Percentiles rank a stretch among this genome's conserved stretches.
Conservation (phyloP, 2,888 invertebrate genomes). For the Cordilura impudica region DNA sequence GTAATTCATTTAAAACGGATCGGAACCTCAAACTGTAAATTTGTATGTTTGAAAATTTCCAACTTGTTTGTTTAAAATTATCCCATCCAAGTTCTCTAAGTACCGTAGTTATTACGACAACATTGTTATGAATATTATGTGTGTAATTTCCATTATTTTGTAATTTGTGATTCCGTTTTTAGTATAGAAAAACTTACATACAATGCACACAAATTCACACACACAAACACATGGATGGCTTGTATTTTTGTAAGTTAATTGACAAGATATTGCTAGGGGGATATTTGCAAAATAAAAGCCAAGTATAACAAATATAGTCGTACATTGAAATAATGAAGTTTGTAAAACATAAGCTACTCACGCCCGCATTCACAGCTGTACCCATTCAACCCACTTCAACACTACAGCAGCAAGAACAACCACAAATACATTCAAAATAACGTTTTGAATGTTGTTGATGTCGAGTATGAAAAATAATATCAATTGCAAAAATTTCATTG, state of each 20-base stretch:
- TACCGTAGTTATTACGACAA: too few relatives aligned
- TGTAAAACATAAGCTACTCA: not conserved
- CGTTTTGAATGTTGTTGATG: conserved; percentile 11
- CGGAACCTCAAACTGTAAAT: too few relatives aligned
- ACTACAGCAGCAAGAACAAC: too few relatives aligned
- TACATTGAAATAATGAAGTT: not conserved
- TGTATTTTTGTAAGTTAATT: conserved; percentile 50
- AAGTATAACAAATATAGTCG: conserved; percentile 23
- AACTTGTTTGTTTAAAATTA: too few relatives aligned
- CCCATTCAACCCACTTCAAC: not conserved
- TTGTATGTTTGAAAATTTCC: too few relatives aligned
- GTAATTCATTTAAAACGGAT: too few relatives aligned
- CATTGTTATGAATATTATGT: too few relatives aligned
- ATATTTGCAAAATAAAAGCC: conserved; percentile 38
- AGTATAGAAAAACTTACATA: not conserved
- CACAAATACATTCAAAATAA: too few relatives aligned
- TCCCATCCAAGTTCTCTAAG: too few relatives aligned
- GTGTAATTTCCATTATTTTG: too few relatives aligned
- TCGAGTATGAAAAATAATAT: conserved; percentile 57
- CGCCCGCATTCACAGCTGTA: not conserved
- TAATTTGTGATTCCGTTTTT: not conserved
- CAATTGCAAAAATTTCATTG: conserved; percentile 61
- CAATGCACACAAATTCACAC: not conserved
- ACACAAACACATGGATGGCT: not conserved
- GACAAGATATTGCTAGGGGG: conserved; percentile 54